Evolutionary conservation across 1,140 invertebrate species (phyloP).

Genomic region (Chironomus tepperi): DNA sequence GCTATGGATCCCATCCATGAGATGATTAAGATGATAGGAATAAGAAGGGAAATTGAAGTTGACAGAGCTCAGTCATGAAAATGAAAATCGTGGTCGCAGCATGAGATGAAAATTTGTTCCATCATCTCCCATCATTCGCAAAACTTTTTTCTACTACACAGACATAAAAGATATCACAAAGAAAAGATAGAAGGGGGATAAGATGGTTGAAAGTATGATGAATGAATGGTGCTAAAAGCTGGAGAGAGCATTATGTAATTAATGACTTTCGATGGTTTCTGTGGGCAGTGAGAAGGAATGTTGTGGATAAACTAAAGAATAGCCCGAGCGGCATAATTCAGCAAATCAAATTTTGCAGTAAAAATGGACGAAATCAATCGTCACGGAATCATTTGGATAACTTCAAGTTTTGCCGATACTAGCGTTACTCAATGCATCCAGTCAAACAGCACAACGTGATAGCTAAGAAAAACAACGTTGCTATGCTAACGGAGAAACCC

Average conservation of each 20-base stretch:
- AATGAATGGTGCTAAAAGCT: slow-evolving; percentile 1
- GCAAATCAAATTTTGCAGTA: too few relatives aligned
- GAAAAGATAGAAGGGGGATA: background rate
- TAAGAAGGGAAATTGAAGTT: background rate
- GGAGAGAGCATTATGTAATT: slow-evolving; percentile 13
- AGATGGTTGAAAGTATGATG: background rate
- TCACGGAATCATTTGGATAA: too few relatives aligned
- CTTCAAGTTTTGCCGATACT: too few relatives aligned
- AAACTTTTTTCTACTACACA: background rate
- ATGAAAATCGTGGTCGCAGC: slow-evolving; percentile 11
- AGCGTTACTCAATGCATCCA: too few relatives aligned
- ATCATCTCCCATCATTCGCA: slow-evolving; percentile 1
- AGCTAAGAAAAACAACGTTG: too few relatives aligned
- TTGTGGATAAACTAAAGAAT: too few relatives aligned
- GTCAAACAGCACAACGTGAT: too few relatives aligned
- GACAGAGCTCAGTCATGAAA: background rate
- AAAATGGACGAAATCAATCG: too few relatives aligned
- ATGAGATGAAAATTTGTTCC: background rate
- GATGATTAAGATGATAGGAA: background rate
- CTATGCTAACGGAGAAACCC: too few relatives aligned
- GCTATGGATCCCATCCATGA: background rate
- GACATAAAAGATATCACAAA: too few relatives aligned
- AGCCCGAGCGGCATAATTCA: too few relatives aligned
- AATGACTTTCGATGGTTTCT: slow-evolving; percentile 7
- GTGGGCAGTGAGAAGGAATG: background rate